Evolutionary conservation across 2,113 vertebrate genomes (phyloP), one percentile per base, ranked within the genome.

Genomic region (Macrotus californicus): DNA sequence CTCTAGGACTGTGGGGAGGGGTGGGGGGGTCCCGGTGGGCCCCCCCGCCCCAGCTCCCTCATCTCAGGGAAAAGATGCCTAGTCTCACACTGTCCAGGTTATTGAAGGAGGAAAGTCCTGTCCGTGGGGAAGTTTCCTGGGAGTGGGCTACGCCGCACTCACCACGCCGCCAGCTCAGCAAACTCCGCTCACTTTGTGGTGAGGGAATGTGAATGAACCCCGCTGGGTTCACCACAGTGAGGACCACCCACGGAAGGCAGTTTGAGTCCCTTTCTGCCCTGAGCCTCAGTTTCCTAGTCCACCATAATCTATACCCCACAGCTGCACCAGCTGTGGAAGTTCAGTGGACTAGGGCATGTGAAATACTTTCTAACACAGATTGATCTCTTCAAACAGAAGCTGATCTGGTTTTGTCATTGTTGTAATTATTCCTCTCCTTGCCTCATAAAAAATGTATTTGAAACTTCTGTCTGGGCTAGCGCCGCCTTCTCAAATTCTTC

Each of bases 401-500:
- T 52, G 34, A 56, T 50, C 66, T 77, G 36, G 43, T 24, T 50
- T 76, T 77, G 36, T 66, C 19, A 46, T 54, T 29, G 19, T 41
- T 69, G 6, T 72, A 81, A 13, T 77, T 81, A 22, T 83, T 83
- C 19, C 29, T 87, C 39, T 77, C 52, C 18, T 90, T 82, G 16
- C 22, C 14, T 39, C 79, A 21, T 84, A n/a, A 80, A 3, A 46
- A 52, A 24, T 80, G 19, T 26, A 43, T 70, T 69, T 34, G n/a
- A 75, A 24, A 6, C 15, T 66, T 56, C 39, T 87, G 6, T 43
- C 26, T 31, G 77, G 43, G 13, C 54, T 46, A 24, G 29, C 13
- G n/a, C 52, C 2, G 1, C 29, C 36, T 76, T 94, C 67, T 91
- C 41, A 86, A 64, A 73, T 84, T 92, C 77, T 67, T 91, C 41